Percentiles rank a stretch among this genome's conserved stretches.
Evolutionary conservation across 2,113 vertebrate genomes (phyloP).

Genomic region (Ciconia stormi): DNA sequence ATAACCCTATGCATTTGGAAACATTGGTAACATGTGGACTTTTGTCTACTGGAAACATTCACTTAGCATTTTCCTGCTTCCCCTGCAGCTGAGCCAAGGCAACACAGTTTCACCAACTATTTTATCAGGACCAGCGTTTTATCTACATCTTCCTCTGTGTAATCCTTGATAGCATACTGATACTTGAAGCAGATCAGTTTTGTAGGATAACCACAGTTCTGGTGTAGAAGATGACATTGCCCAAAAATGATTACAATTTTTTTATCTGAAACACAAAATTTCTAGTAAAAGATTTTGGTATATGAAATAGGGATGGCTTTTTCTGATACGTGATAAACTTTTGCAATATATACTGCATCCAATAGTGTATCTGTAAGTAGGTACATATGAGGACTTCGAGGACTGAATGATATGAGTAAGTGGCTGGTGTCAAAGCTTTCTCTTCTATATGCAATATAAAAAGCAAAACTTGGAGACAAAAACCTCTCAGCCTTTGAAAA

Average conservation of each 20-base stretch:
- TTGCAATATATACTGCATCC: background rate
- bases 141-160: background rate
- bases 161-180: background rate
- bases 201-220: background rate
- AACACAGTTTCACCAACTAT: background rate
- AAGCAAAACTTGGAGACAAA: background rate
- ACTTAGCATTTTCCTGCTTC: background rate
- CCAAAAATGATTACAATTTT: background rate
- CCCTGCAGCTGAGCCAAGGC: background rate
- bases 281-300: background rate
- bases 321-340: background rate
- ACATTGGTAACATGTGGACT: background rate
- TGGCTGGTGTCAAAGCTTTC: background rate
- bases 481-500: background rate
- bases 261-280: background rate
- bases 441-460: background rate
- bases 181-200: background rate
- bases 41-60: background rate
- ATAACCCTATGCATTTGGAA: background rate
- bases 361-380: background rate
- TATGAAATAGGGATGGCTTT: fast-evolving
- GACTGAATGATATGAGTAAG: background rate
- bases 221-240: background rate
- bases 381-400: background rate
- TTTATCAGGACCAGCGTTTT: background rate